Percentiles rank a stretch among this genome's conserved stretches.
phyloP scores from a whole-genome alignment of 2,797 vertebrate genomes.

The Eutrigla gurnardus region DNA sequence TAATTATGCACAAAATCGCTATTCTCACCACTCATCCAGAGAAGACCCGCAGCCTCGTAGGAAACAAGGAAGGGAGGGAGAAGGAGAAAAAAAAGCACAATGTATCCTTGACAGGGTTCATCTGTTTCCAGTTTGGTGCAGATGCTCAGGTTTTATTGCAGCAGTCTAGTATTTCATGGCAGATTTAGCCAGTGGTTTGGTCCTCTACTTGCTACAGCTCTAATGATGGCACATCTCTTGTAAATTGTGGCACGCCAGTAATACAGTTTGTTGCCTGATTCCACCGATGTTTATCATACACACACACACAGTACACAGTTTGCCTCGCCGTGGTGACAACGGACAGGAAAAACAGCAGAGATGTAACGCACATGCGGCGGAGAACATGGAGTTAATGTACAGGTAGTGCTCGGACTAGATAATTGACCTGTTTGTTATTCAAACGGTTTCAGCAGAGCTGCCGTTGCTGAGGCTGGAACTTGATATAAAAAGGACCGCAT shows the following conservation, averaged over 20 bases:
- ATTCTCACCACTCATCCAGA: conserved; percentile 69
- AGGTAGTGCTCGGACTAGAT: conserved; percentile 46
- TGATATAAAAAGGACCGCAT: conserved; percentile 65
- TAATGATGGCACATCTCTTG: conserved; percentile 85
- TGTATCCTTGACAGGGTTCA: conserved; percentile 83
- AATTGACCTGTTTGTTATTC: conserved; percentile 72
- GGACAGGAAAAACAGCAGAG: not conserved
- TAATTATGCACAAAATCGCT: conserved; percentile 74
- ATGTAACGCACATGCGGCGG: not conserved
- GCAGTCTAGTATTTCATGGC: conserved; percentile 88
- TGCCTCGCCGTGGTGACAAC: conserved; percentile 28
- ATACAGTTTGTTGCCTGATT: conserved; percentile 67
- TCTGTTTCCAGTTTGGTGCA: conserved; percentile 88
- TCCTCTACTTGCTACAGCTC: conserved; percentile 76
- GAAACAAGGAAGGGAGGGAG: conserved; percentile 61
- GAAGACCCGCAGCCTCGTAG: conserved; percentile 72
- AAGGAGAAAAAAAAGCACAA: conserved; percentile 54
- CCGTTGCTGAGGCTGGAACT: conserved; percentile 54
- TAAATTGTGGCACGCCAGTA: conserved; percentile 82
- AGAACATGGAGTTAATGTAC: conserved; percentile 51
- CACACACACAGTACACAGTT: conserved; percentile 14
- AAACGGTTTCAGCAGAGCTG: conserved; percentile 47
- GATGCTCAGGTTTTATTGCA: conserved; percentile 87
- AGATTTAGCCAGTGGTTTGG: conserved; percentile 85
- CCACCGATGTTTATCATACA: conserved; percentile 44